Evolutionary conservation across 2,797 vertebrate genomes (phyloP), one percentile per base, ranked within the genome.

Genomic region (Sylvilagus floridanus): DNA sequence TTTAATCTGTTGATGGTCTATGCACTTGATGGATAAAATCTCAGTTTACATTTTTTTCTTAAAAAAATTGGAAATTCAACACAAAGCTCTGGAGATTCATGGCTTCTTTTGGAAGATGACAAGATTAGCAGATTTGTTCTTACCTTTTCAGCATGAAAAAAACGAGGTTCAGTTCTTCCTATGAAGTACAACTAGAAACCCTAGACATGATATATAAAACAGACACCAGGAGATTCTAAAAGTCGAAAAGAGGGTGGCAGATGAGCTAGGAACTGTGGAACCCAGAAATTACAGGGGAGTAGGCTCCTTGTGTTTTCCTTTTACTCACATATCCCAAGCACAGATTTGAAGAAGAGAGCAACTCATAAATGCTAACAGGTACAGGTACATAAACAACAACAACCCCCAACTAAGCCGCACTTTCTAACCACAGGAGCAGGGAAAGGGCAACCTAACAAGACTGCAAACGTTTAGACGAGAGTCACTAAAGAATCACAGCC

Each of bases 51-150:
- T 4, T 50, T 77, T 57, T 12, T 62, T 91, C 11, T 28, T 4
- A 35, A 94, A 75, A 54, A 11, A 30, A 12, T 77, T 68, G 37
- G 30, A 76, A 89, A 75, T 92, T 92, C 71, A 68, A 86, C 24
- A 82, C n/a, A 94, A 84, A 96, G 52, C 22, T 60, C 19, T 37
- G 10, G 30, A 47, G 42, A 73, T 68, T 88, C 75, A 16, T 73
- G 19, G 42, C 1, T 73, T 83, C 68, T 94, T 85, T 72, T 77
- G 12, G 32, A 72, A 95, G 94, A 88, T 19, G 63, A 63, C 24
- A 73, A 83, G 21, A 50, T 7, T 81, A 35, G n/a, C 10, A 88
- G n/a, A 2, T 17, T 69, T 76, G 6, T 3, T 19, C 11, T 76
- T 91, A 66, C 19, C 54, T 72, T 47, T 66, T 81, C 35, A 22